Evolutionary conservation across 2,113 vertebrate genomes (phyloP), one percentile per base, ranked within the genome.

Genomic region (Numenius arquata): DNA sequence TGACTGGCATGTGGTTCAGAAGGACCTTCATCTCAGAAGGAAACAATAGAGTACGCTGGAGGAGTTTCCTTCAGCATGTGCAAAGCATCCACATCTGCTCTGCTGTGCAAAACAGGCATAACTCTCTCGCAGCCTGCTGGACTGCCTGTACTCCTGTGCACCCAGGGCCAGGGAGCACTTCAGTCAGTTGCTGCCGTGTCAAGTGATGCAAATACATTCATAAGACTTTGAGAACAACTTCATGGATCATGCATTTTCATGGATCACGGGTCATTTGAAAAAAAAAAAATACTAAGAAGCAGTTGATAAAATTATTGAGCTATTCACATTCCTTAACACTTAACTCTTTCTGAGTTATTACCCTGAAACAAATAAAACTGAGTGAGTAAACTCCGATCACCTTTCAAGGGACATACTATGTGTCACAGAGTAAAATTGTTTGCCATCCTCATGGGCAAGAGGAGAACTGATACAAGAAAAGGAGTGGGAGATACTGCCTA

Each of bases 111-210:
- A 89, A 58, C 56, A 53, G 47, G 50, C 56, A 22, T 9, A 67
- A 50, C 13, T 26, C 11, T 43, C 52, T 71, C 5, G 0, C 65
- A 84, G 77, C 47, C 61, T 72, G 63, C 23, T 1, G 1, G 48
- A 19, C 65, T 86, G 38, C 85, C 74, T 72, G 82, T 20, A 52
- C 70, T 75, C 78, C 86, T 94, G 93, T 62, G 80, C 53, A 52
- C 66, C 87, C 85, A 90, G 95, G 85, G 63, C 93, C 25, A 15
- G 56, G 91, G 85, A 88, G 47, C 76, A 26, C 78, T 94, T 89
- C 94, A 65, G 12, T 80, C 67, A 85, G 78, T 2, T 94, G 87
- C 88, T 94, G 11, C 67, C 55, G 6, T 74, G 88, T 78, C 55
- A 87, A 85, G 70, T 68, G 41, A 84, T 55, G 47, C 76, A 90